Percentiles rank a stretch among this genome's conserved stretches.
phyloP scores from a whole-genome alignment of 2,797 vertebrate genomes.

The Clarias pachynema region DNA sequence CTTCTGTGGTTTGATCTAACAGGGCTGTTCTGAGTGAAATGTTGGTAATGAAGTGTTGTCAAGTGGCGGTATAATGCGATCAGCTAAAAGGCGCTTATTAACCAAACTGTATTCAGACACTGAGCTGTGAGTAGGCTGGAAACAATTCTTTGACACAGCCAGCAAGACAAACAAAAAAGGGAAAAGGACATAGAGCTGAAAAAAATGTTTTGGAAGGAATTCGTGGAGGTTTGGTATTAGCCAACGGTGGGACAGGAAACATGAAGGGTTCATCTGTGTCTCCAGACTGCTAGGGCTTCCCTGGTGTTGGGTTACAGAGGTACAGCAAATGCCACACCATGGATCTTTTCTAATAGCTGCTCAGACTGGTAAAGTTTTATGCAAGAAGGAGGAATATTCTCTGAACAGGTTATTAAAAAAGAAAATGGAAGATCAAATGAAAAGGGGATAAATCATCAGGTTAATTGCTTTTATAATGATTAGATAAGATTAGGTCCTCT shows the following conservation, averaged over 20 bases:
- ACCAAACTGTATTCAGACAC: constrained; percentile 71
- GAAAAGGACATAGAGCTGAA: constrained; percentile 12
- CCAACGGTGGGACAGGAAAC: constrained; percentile 13
- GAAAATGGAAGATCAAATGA: constrained; percentile 1
- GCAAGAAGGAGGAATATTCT: constrained; percentile 4
- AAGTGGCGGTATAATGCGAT: constrained; percentile 78
- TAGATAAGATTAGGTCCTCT: constrained; percentile 25
- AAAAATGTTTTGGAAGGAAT: constrained; percentile 56
- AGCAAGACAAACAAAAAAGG: constrained; percentile 27
- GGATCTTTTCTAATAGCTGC: constrained; percentile 14
- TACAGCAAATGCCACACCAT: constrained; percentile 33
- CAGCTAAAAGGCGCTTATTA: constrained; percentile 78
- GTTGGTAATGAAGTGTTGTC: constrained; percentile 78
- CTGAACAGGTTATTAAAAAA: background rate
- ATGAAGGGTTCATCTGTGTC: constrained; percentile 21
- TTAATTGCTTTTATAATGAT: constrained; percentile 29
- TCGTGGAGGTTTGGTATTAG: constrained; percentile 20
- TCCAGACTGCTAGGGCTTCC: constrained; percentile 9
- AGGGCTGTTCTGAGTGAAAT: constrained; percentile 62
- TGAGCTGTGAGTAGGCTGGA: constrained; percentile 70
- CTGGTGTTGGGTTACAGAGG: constrained; percentile 26
- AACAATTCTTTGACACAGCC: constrained; percentile 60
- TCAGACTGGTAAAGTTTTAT: constrained; percentile 20
- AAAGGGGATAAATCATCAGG: constrained; percentile 23
- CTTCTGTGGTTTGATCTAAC: constrained; percentile 59